phyloP scores from a whole-genome alignment of 2,113 vertebrate species.

The Noturus placidus region DNA sequence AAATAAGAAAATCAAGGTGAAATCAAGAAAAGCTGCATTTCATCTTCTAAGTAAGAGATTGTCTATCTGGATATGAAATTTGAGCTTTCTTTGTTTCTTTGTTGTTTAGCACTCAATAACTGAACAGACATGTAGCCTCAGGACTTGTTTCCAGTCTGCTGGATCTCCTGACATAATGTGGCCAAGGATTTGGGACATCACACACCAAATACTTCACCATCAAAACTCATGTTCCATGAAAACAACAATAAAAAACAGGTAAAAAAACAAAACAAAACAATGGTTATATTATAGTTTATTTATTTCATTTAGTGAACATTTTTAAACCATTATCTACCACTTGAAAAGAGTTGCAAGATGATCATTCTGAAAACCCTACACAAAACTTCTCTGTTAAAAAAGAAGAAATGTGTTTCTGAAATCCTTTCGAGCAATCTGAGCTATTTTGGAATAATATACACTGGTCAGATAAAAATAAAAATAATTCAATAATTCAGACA shows the following conservation, averaged over 20 bases:
- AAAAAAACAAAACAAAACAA: no score
- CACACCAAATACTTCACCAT: neutral
- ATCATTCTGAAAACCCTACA: neutral
- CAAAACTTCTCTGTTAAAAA: neutral
- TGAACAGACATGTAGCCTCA: no score
- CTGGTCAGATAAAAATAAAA: no score
- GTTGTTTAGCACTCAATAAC: no score
- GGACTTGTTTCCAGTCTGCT: no score
- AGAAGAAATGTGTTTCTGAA: neutral
- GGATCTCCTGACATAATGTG: neutral
- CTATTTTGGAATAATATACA: neutral
- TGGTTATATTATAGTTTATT: neutral
- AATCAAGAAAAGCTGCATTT: neutral
- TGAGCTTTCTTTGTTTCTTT: no score
- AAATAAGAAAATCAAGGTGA: neutral
- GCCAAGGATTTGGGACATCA: neutral
- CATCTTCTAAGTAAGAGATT: no score
- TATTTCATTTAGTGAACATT: neutral
- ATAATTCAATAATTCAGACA: neutral
- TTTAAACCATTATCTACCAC: neutral
- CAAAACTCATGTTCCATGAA: no score
- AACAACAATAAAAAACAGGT: no score
- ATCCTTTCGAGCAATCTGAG: neutral
- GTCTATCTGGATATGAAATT: no score
- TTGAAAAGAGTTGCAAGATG: neutral